Percentiles rank a stretch among this genome's conserved stretches.
Conservation (phyloP, 2,888 invertebrate species). For the Unio delphinus region DNA sequence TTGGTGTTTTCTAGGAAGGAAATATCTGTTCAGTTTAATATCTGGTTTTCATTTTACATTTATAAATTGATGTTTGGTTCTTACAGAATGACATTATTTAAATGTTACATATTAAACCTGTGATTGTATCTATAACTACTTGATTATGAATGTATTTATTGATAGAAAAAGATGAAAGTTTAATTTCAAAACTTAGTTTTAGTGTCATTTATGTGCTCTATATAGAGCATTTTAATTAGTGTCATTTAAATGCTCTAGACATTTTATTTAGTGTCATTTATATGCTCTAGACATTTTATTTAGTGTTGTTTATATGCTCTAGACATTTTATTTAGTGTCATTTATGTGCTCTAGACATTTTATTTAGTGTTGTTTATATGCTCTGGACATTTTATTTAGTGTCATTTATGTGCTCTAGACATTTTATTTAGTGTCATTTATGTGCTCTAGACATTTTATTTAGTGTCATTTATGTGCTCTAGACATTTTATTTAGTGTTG, state of each 20-base stretch:
- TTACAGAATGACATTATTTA: too few relatives aligned
- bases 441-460: not conserved
- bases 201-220: not conserved
- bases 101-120: too few relatives aligned
- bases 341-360: not conserved
- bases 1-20: too few relatives aligned
- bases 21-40: too few relatives aligned
- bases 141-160: too few relatives aligned
- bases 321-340: not conserved
- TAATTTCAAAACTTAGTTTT: not conserved
- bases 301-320: not conserved
- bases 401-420: too few relatives aligned
- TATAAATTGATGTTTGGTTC: too few relatives aligned
- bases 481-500: not conserved
- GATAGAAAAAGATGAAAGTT: too few relatives aligned
- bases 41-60: too few relatives aligned
- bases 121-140: too few relatives aligned
- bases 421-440: conserved; percentile 9
- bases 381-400: not conserved
- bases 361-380: not conserved
- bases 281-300: conserved; percentile 75
- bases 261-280: conserved; percentile 1
- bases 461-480: not conserved
- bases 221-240: not conserved
- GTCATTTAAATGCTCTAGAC: not conserved